Conservation (phyloP, 2,113 vertebrate genomes). For the Heptranchias perlo region DNA sequence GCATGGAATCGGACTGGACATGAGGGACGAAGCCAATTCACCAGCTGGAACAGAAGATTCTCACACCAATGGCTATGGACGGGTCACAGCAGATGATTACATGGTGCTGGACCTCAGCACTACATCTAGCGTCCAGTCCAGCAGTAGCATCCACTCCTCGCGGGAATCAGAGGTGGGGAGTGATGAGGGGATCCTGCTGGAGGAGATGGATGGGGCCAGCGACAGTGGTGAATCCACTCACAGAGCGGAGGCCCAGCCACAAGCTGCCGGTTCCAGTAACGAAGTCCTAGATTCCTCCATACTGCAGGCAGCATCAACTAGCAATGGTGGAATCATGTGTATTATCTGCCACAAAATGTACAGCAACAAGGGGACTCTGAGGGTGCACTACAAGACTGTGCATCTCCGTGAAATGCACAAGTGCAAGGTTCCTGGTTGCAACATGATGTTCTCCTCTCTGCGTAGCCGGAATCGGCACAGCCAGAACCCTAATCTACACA, state of each 20-base stretch:
- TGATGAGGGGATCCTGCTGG: constrained; percentile 92
- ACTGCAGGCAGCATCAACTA: constrained; percentile 70
- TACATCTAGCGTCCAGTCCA: constrained; percentile 89
- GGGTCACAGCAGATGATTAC: constrained; percentile 81
- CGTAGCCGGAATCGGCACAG: constrained; percentile 97
- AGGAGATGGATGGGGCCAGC: constrained; percentile 86
- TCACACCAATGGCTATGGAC: constrained; percentile 81
- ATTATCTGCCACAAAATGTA: constrained; percentile 99
- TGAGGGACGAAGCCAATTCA: constrained; percentile 72
- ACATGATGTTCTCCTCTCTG: constrained; percentile 99
- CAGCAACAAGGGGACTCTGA: constrained; percentile 98
- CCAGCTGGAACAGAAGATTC: constrained; percentile 78
- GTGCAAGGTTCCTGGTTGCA: constrained; percentile 95
- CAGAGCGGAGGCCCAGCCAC: constrained; percentile 59
- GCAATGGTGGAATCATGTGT: constrained; percentile 85
- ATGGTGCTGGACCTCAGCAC: constrained; percentile 96
- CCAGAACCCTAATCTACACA: constrained; percentile 98
- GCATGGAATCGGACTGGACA: constrained; percentile 75
- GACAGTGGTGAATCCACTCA: constrained; percentile 79
- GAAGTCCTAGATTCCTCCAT: constrained; percentile 67
- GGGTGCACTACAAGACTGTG: constrained; percentile 98
- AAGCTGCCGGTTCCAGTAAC: constrained; percentile 58
- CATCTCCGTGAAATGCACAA: constrained; percentile 98
- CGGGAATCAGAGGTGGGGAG: constrained; percentile 91
- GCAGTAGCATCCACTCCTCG: constrained; percentile 92